Evolutionary conservation across 2,888 invertebrate species (phyloP), one percentile per base, ranked within the genome.

Genomic region (Bugula neritina): DNA sequence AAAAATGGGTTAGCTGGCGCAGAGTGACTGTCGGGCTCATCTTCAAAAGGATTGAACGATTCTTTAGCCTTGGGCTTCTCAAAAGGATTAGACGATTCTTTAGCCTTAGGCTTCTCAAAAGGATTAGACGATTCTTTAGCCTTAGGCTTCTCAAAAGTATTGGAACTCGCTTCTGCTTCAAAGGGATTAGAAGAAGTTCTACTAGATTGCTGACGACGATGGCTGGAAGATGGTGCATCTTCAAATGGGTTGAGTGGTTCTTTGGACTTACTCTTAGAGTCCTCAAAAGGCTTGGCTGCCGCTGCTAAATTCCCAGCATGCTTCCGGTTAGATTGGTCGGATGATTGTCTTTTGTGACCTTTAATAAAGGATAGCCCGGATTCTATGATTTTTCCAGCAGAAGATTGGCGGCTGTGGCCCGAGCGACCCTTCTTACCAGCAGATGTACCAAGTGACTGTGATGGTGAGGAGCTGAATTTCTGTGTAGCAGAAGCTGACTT

Each of bases 371-470:
- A 63, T 31, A 63, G 34, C 5, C 63, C 63, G 21, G 63, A 63
- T 31, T 31, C 34, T 63, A 63, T 63, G n/a, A 34, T 34, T 34
- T 63, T 63, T 13, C 63, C 63, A 17, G 63, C 63, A 27, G 63
- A 63, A 13, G 63, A 31, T 34, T 63, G 63, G 10, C 63, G 29
- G 3, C 10, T 29, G 63, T 63, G 63, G 10, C 63, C 63, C 5
- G 43, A 43, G 5, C 43, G 43, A 5, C 43, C 43, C 43, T 5
- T 43, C 43, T 43, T 43, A 43, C 43, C 43, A 10, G 43, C 43
- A 43, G 43, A 10, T 17, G 17, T 17, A 43, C 10, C 17, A 3
- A 43, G 43, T 10, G 43, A 43, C 43, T 17, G 43, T 10, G 43
- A 3, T 5, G 43, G 43, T 10, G 43, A 43, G 17, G 43, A 10